These are phyloP conservation scores for Actinemys pallida DNA, from an alignment of 2,113 vertebrate species.

Conservation along the genomic window DNA sequence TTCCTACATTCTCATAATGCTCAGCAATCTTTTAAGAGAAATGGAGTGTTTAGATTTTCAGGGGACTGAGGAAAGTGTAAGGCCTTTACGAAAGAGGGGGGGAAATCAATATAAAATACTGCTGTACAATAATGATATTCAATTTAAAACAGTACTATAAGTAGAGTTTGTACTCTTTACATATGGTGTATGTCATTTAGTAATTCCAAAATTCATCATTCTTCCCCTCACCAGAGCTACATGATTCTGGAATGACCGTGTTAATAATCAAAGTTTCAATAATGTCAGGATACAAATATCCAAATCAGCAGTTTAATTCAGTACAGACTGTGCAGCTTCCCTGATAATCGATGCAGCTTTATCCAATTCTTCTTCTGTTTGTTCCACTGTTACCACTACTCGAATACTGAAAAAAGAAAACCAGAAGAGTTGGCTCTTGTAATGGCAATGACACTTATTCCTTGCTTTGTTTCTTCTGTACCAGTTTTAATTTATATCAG, in stretches of 20 bases:
- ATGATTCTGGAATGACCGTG: background rate
- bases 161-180: conserved; percentile 30
- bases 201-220: conserved; percentile 27
- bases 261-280: background rate
- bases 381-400: conserved; percentile 91
- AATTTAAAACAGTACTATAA: conserved; percentile 43
- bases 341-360: conserved; percentile 86
- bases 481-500: background rate
- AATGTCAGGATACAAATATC: background rate
- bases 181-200: background rate
- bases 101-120: conserved; percentile 25
- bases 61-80: background rate
- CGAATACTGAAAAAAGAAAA: conserved; percentile 85
- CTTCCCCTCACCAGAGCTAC: background rate
- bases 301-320: conserved; percentile 72
- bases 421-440: background rate
- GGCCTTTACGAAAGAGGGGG: conserved; percentile 6
- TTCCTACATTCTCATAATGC: background rate
- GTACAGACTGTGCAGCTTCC: conserved; percentile 82
- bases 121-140: conserved; percentile 26
- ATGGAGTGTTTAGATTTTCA: background rate
- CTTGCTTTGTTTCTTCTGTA: background rate
- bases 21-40: background rate
- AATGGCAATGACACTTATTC: background rate
- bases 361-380: conserved; percentile 90